Conservation (phyloP, 2,113 vertebrate species). For the Pelusios castaneus region DNA sequence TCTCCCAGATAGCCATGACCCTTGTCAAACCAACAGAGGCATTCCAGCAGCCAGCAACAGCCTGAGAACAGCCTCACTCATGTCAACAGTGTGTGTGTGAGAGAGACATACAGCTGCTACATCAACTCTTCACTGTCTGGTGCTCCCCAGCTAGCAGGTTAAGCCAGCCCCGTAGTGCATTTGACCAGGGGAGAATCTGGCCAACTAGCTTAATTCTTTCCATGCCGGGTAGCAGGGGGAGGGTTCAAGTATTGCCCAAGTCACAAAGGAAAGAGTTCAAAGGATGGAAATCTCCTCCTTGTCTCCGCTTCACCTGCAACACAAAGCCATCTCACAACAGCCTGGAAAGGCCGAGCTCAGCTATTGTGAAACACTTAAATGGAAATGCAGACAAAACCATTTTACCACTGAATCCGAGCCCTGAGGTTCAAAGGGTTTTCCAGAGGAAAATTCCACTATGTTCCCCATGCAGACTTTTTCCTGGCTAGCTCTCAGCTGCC, state of each 20-base stretch:
- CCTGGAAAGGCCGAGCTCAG: background rate
- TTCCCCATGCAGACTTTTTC: background rate
- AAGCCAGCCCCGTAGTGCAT: background rate
- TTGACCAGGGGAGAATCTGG: background rate
- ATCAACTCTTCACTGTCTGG: background rate
- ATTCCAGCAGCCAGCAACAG: background rate
- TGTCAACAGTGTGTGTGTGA: background rate
- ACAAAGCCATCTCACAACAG: background rate
- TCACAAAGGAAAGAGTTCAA: background rate
- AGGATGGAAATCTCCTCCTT: background rate
- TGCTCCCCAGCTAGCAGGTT: background rate
- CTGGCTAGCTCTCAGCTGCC: background rate
- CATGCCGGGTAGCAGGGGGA: background rate
- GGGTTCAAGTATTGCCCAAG: background rate
- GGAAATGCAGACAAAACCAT: constrained; percentile 9
- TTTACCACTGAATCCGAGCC: background rate
- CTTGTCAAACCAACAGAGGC: background rate
- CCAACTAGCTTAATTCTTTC: background rate
- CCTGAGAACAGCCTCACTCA: background rate
- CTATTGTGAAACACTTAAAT: constrained; percentile 2
- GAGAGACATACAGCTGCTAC: background rate
- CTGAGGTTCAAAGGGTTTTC: constrained; percentile 42
- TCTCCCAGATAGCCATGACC: background rate
- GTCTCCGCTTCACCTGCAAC: background rate
- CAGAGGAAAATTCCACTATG: constrained; percentile 46